Evolutionary conservation across 2,888 invertebrate species (phyloP), one percentile per base, ranked within the genome.

Genomic region (Ctena decussata): DNA sequence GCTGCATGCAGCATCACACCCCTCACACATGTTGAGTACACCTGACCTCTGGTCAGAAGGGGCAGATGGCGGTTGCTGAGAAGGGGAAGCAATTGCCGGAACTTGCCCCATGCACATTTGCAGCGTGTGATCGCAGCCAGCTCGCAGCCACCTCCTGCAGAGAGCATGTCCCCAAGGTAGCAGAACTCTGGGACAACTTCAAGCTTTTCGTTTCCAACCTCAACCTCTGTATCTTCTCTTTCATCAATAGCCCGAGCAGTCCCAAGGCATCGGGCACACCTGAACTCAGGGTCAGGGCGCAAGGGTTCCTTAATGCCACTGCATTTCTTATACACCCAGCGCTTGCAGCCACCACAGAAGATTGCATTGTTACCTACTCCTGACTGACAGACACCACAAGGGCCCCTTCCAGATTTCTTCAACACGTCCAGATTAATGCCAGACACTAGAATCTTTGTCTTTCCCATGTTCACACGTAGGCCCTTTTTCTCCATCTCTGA

Each of bases 161-260:
- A 76, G 27, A 76, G 49, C 75, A 76, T 81, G 57, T 76, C 75
- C 11, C 75, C 70, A 32, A 76, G 76, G 37, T 73, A 65, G 35
- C 73, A 80, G 65, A 80, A 76, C 30, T 70, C 76, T n/a, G 75
- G 32, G 37, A 76, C 81, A 49, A 49, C 81, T 39, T 70, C 75
- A 72, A 49, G 46, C 39, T 24, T 60, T 30, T 74, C 53, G 2
- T 60, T 30, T 27, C 21, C 60, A 60, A 60, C 60, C 60, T 30
- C 53, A 18, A 76, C 53, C 37, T 81, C 46, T 12, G 37, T 80
- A 18, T 37, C 30, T 41, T 41, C 44, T 72, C 65, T 75, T n/a
- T 24, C 57, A 76, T 70, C 65, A 46, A 75, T 69, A 18, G 46
- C 69, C 0, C 46, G 27, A 12, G 69, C 65, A 39, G n/a, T 24